Base-by-base conservation (phyloP, 2,888 invertebrate genomes). In the Orchesellides sinensis region DNA sequence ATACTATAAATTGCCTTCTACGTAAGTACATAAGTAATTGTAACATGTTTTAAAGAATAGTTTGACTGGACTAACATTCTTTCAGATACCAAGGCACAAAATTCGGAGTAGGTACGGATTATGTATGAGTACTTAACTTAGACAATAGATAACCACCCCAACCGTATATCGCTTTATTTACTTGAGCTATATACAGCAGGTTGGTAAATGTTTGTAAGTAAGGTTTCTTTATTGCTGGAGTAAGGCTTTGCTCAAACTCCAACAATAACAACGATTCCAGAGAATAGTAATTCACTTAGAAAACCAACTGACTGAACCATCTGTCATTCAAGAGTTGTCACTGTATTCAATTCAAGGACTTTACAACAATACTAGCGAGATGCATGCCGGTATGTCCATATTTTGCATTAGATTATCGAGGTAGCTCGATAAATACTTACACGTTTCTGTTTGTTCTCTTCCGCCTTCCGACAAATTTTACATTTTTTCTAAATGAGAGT, bases 281-380 rank as follows among this genome's bases (percentile, higher is more conserved):
- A n/a, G n/a, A n/a, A n/a, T n/a, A n/a, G 40, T 40, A 40, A n/a
- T 21, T n/a, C 52, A 52, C 21, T 17, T 17, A 17, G 2, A 52
- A 52, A 52, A 52, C 5, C n/a, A n/a, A n/a, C n/a, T n/a, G n/a
- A n/a, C 25, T n/a, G 32, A 61, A 19, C 61, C 61, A 61, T 61
- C 61, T 61, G 61, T 61, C 61, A 61, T 17, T 8, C 2, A n/a
- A 17, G 59, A 59, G 27, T 59, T 61, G 32, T 61, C 3, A 29
- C 32, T 61, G 32, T 61, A 19, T 1, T 61, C 17, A 27, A 14
- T 10, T 8, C 2, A 52, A 52, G 40, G 12, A 52, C 5, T 2
- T 52, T 21, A 52, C n/a, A 52, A 17, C 52, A 10, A 52, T 21
- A 17, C 3, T n/a, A 17, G 19, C 52, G 21, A 10, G 52, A 10